Evolutionary conservation across 2,113 vertebrate species (phyloP).

Genomic region (Podiceps cristatus): DNA sequence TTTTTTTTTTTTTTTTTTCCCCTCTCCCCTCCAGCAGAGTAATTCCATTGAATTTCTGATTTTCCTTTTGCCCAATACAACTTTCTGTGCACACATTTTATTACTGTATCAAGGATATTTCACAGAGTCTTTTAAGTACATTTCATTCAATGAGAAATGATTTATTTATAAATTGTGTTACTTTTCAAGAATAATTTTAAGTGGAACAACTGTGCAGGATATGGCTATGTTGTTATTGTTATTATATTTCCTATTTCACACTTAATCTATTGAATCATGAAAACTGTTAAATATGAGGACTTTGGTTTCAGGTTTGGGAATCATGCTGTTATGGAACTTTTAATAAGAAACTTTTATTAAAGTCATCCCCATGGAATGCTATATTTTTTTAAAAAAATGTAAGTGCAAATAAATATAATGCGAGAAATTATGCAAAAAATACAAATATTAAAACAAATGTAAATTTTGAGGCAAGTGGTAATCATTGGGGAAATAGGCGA

Average conservation of each 20-base stretch:
- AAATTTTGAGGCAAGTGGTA: constrained; percentile 22
- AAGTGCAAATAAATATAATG: constrained; percentile 68
- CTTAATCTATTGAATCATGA: constrained; percentile 67
- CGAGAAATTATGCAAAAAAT: constrained; percentile 60
- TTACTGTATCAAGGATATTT: not conserved
- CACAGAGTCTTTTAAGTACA: not conserved
- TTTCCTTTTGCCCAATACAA: not conserved
- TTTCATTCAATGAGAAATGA: not conserved
- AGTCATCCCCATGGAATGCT: constrained; percentile 45
- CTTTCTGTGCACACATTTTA: not conserved
- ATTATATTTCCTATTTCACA: constrained; percentile 69
- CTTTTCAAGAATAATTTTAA: constrained; percentile 60
- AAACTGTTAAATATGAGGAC: constrained; percentile 53
- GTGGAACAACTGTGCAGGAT: constrained; percentile 52
- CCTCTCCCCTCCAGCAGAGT: not conserved
- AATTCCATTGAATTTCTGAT: not conserved
- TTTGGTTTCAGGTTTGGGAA: constrained; percentile 55
- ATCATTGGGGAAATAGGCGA: constrained; percentile 50
- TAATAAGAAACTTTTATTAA: constrained; percentile 67
- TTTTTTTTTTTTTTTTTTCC: not conserved
- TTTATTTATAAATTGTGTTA: constrained; percentile 55
- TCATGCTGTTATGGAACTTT: constrained; percentile 39
- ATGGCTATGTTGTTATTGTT: constrained; percentile 45
- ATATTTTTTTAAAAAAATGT: constrained; percentile 7
- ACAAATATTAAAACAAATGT: constrained; percentile 30